phyloP scores from a whole-genome alignment of 2,113 vertebrate genomes.

The Chrysemys picta region DNA sequence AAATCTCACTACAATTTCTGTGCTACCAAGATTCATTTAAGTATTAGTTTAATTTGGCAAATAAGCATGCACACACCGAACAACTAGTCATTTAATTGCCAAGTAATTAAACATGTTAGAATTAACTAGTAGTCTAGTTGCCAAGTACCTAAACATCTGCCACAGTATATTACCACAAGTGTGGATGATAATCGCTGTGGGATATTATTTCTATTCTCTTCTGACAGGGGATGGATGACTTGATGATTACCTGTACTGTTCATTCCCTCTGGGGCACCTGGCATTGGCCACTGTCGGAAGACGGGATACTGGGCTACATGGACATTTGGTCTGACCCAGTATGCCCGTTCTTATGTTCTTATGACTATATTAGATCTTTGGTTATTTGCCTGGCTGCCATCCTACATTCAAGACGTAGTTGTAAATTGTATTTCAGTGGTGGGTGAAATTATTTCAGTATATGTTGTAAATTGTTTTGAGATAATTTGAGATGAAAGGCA shows the following conservation, averaged over 20 bases:
- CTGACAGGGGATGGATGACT: too few relatives aligned
- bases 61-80: background rate
- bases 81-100: background rate
- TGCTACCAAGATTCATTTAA: background rate
- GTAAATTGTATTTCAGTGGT: background rate
- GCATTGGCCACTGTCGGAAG: too few relatives aligned
- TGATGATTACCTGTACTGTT: too few relatives aligned
- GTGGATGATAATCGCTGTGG: background rate
- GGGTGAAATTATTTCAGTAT: background rate
- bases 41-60: background rate
- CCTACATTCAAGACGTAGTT: background rate
- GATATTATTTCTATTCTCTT: background rate
- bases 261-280: too few relatives aligned
- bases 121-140: background rate
- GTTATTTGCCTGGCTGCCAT: background rate
- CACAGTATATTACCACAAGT: background rate
- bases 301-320: too few relatives aligned
- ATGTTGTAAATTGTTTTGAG: background rate
- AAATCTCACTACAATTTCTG: background rate
- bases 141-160: background rate
- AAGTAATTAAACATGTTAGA: background rate
- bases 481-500: background rate
- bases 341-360: background rate
- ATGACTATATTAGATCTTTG: background rate
- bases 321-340: too few relatives aligned